Conservation (phyloP, 2,888 invertebrate genomes). For the Cancer borealis region DNA sequence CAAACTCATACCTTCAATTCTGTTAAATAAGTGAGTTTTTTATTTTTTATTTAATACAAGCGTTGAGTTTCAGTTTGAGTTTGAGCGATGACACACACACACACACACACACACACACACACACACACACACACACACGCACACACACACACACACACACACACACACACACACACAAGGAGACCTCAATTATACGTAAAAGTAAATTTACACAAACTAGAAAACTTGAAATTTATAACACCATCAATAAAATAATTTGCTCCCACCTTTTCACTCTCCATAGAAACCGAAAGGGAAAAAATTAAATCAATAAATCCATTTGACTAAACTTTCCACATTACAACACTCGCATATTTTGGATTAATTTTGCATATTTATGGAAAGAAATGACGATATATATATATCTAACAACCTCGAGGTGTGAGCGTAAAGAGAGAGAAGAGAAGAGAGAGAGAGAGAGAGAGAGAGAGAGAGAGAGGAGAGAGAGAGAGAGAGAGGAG, state of each 20-base stretch:
- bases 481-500: neutral
- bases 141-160: slow-evolving; percentile 1
- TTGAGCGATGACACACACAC: neutral
- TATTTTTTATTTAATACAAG: too few relatives aligned
- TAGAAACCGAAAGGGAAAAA: neutral
- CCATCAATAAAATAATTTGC: neutral
- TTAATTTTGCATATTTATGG: neutral
- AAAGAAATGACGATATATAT: neutral
- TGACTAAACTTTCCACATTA: neutral
- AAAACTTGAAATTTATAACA: neutral
- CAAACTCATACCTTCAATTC: neutral
- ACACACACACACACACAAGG: neutral
- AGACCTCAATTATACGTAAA: neutral
- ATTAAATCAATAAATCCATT: neutral
- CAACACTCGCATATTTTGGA: neutral
- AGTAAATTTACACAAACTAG: neutral
- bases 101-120: neutral
- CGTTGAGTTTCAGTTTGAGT: too few relatives aligned
- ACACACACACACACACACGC: neutral
- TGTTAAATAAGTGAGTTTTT: neutral
- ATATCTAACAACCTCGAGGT: neutral
- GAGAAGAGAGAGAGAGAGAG: slow-evolving; percentile 1
- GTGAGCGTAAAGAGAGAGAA: neutral
- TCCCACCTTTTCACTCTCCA: neutral
- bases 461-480: neutral